Evolutionary conservation across 1,140 invertebrate genomes (phyloP), one percentile per base, ranked within the genome.

Genomic region (Theocolax elegans): DNA sequence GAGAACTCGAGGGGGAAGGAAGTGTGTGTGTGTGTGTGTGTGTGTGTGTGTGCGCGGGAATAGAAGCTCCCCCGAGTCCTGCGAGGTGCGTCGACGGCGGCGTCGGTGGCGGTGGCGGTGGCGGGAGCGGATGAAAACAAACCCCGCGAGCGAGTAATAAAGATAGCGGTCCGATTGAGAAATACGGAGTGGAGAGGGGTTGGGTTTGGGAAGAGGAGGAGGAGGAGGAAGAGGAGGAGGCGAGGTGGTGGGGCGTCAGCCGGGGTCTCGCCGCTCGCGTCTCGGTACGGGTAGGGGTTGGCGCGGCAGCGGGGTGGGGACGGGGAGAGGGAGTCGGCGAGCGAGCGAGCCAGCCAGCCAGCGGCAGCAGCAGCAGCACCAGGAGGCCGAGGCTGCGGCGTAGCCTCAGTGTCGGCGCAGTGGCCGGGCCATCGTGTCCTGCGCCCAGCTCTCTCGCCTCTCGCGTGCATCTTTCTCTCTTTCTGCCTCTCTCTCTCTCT

Each of bases 401-500:
- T 80, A 83, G 82, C 79, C 79, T 85, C 83, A 86, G 83, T 86
- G 83, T 80, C 83, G 84, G 84, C 84, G 84, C 84, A 85, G 84
- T 85, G 83, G 84, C 83, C 84, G 84, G 84, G 84, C 82, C 80
- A 82, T 81, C 80, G 81, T 81, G 81, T 80, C 81, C 82, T 84
- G 81, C 60, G 67, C 67, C 67, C 35, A 64, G 29, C 25, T 48
- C 40, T 40, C 56, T 42, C 27, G 49, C 12, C 19, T 40, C 15
- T 60, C 17, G 15, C n/a, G 10, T 46, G 4, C 17, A 21, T 7
- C 29, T 35, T 17, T 63, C 42, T 31, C 27, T 29, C 8, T 8
- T n/a, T 48, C 21, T 19, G 10, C 17, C 29, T 40, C 15, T 58
- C 35, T 27, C 54, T 58, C 31, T 40, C 9, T 40, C 54, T 21